Evolutionary conservation across 2,797 vertebrate species (phyloP), one percentile per base, ranked within the genome.

Genomic region (Sebastes aleutianus): DNA sequence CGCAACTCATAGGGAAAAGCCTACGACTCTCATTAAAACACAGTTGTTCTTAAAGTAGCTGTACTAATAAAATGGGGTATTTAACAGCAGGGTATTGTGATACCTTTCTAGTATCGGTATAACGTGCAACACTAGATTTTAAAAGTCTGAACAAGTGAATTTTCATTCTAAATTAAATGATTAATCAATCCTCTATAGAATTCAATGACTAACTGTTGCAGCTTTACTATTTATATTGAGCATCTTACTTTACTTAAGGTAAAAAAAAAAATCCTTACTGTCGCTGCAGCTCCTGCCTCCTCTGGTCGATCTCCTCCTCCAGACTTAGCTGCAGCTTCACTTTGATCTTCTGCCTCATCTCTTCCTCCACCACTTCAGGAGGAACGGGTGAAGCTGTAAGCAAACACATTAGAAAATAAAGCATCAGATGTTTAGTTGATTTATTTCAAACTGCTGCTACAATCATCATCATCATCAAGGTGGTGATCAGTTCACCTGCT

Each of bases 301-400:
- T 93, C 84, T 85, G 88, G 63, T 57, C 81, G 67, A 95, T 91
- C 83, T 95, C 94, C 58, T 94, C 91, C 78, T 91, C 85, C 81
- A 95, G 86, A 63, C 83, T 83, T 76, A 68, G 89, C 84, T 89
- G 89, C 65, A 95, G 83, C 83, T 95, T 91, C 14, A 85, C 92
- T 80, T 80, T 88, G 80, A 95, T 93, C 54, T 88, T 82, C 83
- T 79, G 82, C 79, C 87, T 93, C 86, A 95, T 31, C 8, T 91
- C 77, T 5, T 93, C 88, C 69, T 95, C 95, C 29, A 81, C 10
- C 50, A 87, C 91, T 83, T 87, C 79, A 82, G 79, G 78, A 76
- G 83, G 70, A 66, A 81, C 26, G 0, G 79, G 18, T 0, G 11
- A 6, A 2, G 43, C 87, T 88, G 11, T 20, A 58, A 78, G 14